A percentile compares a stretch with the other conserved stretches of the same genome.
Evolutionary conservation across 2,797 vertebrate species (phyloP).

Genomic region (Rhinoraja longicauda): DNA sequence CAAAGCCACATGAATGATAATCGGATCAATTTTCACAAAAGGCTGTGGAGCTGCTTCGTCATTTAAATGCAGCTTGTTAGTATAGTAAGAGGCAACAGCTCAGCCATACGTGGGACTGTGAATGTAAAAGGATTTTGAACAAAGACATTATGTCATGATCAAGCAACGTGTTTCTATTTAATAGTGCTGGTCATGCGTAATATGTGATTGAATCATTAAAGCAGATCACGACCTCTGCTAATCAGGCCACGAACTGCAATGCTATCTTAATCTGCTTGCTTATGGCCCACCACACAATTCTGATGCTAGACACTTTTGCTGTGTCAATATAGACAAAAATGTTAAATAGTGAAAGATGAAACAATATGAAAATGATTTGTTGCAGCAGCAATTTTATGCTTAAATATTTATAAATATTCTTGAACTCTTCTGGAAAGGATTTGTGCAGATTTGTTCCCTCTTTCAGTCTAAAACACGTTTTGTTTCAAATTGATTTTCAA

Average conservation of each 20-base stretch:
- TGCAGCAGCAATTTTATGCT: background rate
- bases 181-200: constrained; percentile 66
- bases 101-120: constrained; percentile 61
- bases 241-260: constrained; percentile 71
- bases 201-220: constrained; percentile 71
- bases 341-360: constrained; percentile 35
- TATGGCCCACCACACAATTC: constrained; percentile 55
- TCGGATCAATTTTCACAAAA: constrained; percentile 9
- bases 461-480: background rate
- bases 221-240: constrained; percentile 65
- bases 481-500: background rate
- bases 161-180: constrained; percentile 44
- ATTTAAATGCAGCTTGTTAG: constrained; percentile 55
- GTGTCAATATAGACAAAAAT: constrained; percentile 40
- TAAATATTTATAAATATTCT: background rate
- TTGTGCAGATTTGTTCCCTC: background rate
- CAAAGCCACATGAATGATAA: constrained; percentile 22
- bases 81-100: constrained; percentile 61
- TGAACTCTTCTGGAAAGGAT: background rate
- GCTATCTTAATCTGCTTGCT: constrained; percentile 81
- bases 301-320: constrained; percentile 57
- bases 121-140: constrained; percentile 77
- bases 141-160: constrained; percentile 87
- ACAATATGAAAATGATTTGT: constrained; percentile 24
- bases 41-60: constrained; percentile 29